Percentiles rank a stretch among this genome's conserved stretches.
Evolutionary conservation across 2,113 vertebrate species (phyloP).

Genomic region (Verasper variegatus): DNA sequence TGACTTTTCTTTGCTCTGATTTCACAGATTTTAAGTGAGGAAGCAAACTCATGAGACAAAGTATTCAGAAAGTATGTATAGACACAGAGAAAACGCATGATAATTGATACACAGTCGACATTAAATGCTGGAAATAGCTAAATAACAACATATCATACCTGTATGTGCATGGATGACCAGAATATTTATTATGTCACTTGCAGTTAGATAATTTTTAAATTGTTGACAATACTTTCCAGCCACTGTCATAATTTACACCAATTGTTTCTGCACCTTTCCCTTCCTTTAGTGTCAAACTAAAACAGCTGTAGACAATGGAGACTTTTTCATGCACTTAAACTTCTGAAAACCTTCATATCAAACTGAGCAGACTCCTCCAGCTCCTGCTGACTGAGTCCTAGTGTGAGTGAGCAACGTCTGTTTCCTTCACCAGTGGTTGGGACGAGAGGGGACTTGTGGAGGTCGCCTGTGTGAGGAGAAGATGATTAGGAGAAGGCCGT

Average conservation of each 20-base stretch:
- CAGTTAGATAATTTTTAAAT: neutral
- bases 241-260: neutral
- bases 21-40: conserved; percentile 1
- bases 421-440: conserved; percentile 61
- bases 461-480: conserved; percentile 59
- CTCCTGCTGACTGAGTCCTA: neutral
- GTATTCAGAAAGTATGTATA: neutral
- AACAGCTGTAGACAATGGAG: neutral
- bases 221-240: neutral
- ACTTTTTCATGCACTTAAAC: neutral
- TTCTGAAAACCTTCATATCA: neutral
- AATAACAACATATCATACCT: neutral
- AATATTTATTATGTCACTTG: neutral
- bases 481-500: conserved; percentile 2
- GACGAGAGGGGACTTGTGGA: conserved; percentile 61
- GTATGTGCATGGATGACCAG: neutral
- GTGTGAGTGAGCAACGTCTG: neutral
- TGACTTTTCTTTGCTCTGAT: neutral
- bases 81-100: neutral
- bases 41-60: neutral
- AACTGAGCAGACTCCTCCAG: neutral
- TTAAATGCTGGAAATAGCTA: conserved; percentile 10
- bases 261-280: neutral
- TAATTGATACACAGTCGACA: neutral
- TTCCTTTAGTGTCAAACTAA: neutral